These are phyloP conservation scores for Patiria pectinifera DNA, from an alignment of 53 echinoderm and acorn worm genomes.

Conservation along the genomic window DNA sequence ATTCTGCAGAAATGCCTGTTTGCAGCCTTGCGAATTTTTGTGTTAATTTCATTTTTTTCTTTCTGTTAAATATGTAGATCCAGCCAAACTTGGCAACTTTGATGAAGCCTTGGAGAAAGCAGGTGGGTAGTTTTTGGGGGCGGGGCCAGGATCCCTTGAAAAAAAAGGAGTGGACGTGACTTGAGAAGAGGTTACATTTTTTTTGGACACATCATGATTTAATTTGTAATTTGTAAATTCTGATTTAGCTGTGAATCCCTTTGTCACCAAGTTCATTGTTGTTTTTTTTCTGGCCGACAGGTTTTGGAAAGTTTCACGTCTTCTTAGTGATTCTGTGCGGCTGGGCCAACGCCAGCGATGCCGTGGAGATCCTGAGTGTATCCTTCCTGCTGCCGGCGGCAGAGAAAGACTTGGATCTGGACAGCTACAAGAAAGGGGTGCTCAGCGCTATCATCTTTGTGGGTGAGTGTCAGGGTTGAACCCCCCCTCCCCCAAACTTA, in stretches of 20 bases:
- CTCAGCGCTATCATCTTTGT: conserved; percentile 88
- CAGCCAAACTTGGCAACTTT: conserved; percentile 41
- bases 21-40: neutral
- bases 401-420: conserved; percentile 66
- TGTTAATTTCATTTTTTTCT: neutral
- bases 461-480: conserved; percentile 64
- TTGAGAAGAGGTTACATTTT: too few species aligned
- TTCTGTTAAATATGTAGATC: conserved; percentile 1
- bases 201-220: too few species aligned
- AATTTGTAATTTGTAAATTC: neutral
- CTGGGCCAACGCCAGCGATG: conserved; percentile 98
- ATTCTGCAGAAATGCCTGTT: neutral
- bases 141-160: neutral
- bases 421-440: conserved; percentile 70
- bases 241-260: too few species aligned
- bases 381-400: conserved; percentile 91
- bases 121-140: conserved; percentile 2
- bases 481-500: neutral
- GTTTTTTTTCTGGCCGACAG: conserved; percentile 13
- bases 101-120: conserved; percentile 61
- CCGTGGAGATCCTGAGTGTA: conserved; percentile 89
- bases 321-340: conserved; percentile 83
- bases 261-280: too few species aligned
- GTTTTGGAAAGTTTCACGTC: conserved; percentile 87
- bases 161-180: too few species aligned